Evolutionary conservation across 2,888 invertebrate species (phyloP), one percentile per base, ranked within the genome.

Genomic region (Polydrusus tereticollis): DNA sequence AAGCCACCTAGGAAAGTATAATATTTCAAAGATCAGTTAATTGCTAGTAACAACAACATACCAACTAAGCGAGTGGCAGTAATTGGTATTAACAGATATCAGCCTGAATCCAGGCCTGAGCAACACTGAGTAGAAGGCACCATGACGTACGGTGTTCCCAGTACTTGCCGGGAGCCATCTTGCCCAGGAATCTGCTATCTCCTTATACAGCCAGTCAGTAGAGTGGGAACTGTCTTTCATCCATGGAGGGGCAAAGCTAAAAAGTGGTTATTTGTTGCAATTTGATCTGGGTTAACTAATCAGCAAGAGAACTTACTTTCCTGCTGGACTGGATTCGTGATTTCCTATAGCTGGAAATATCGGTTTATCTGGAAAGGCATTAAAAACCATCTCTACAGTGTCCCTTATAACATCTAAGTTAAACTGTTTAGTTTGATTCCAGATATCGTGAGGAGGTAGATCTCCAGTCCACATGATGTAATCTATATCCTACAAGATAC

Each of bases 381-480:
- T 91, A 0, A 91, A 89, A 90, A 96, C 92, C 82, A 95, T 93
- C 18, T 90, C 88, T 0, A 95, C 94, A 0, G 94, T 94, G 80
- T 94, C 93, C 79, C 92, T 91, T 10, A 96, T 88, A 50, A 95
- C 92, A 81, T 92, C 91, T 14, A 96, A 85, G 84, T 97, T 97
- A 81, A 93, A 93, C 77, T 92, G 91, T 80, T 93, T 92, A 0
- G 95, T 96, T 86, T 96, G 96, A 82, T 95, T 95, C 95, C 95
- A 95, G 8, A 98, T 93, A 82, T 98, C 96, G 82, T 99, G 99
- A 0, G 98, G 95, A 3, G 98, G 97, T 75, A 98, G 87, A 86
- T 99, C 99, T 2, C 98, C 98, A 0, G 98, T 98, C 96, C 98
- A 97, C 58, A 97, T 87, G 73, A 99, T 95, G 82, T 95, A 96